phyloP scores from a whole-genome alignment of 2,797 vertebrate genomes.

The Huso huso region DNA sequence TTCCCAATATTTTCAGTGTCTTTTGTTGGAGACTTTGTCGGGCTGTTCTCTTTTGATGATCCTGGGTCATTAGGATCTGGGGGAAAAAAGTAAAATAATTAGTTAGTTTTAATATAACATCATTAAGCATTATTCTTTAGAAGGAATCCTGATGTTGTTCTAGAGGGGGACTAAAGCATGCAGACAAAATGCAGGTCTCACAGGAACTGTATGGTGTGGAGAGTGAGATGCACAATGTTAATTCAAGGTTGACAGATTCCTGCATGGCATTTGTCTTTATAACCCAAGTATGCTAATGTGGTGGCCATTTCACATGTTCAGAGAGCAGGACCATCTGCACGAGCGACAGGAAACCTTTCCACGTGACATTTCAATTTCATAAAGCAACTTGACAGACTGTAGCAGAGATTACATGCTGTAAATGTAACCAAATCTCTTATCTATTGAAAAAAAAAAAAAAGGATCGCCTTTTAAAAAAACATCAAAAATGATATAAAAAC shows the following conservation, averaged over 20 bases:
- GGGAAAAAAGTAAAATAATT: slow-evolving; percentile 37
- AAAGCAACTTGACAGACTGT: slow-evolving; percentile 55
- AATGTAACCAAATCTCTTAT: not conserved
- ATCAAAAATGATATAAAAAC: too few relatives aligned
- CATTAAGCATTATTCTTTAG: not conserved
- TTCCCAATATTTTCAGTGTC: slow-evolving; percentile 70
- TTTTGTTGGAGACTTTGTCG: slow-evolving; percentile 75
- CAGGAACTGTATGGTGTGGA: not conserved
- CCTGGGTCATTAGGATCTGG: slow-evolving; percentile 76
- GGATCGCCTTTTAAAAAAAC: too few relatives aligned
- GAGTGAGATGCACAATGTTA: not conserved
- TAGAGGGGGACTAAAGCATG: not conserved
- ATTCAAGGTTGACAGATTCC: not conserved
- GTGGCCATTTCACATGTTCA: slow-evolving; percentile 50
- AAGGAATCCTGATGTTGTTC: too few relatives aligned
- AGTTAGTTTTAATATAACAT: not conserved
- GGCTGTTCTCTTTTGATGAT: slow-evolving; percentile 67
- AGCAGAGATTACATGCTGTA: not conserved
- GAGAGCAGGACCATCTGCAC: slow-evolving; percentile 62
- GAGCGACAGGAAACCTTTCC: slow-evolving; percentile 61
- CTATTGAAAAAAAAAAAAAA: too few relatives aligned
- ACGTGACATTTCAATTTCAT: slow-evolving; percentile 74
- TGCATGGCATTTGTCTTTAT: not conserved
- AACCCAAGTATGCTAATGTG: not conserved
- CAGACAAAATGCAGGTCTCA: not conserved